Base-by-base conservation (phyloP, 2,797 vertebrate genomes). In the Rhinella marina region DNA sequence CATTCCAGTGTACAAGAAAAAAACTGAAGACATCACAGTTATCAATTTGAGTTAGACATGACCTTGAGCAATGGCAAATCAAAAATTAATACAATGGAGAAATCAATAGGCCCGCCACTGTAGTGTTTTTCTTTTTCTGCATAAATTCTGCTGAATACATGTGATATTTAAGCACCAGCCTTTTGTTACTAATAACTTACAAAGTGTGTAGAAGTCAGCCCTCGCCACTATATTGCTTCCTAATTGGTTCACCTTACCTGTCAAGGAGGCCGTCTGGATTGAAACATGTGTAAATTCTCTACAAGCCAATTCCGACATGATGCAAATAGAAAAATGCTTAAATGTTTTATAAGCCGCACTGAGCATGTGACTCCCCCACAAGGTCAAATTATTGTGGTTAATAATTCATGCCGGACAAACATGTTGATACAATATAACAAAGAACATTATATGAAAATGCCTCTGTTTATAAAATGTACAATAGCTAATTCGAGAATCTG, bases 11-110 rank as follows among this genome's bases (percentile, higher is more conserved):
- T 1, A 19, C 17, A 57, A 82, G 64, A 52, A 68, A 57, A 68
- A n/a, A 29, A 77, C 48, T 21, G 86, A 77, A 25, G 73, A 70
- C 29, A 17, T 25, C 50, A 41, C 32, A 7, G 57, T 76, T 86
- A 83, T 86, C 84, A 86, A 79, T 86, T 86, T 83, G 61, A 27
- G 86, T 89, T 82, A 83, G 13, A 19, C 61, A 10, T 68, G 84
- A 89, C 88, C 88, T 89, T 89, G 88, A 89, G 80, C 80, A 78
- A 86, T 32, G 80, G 19, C 61, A 72, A 83, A 89, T 89, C 80
- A 86, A 83, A 89, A 86, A 89, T 78, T 27, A 86, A 89, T 73
- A 79, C 29, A 29, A 23, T 54, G 56, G 72, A 73, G 7, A 86
- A 86, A 89, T 89, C 88, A 82, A 89, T 89, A 86, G 68, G 72